Base-by-base conservation (phyloP, 2,888 invertebrate genomes). In the Perithous albicinctus region DNA sequence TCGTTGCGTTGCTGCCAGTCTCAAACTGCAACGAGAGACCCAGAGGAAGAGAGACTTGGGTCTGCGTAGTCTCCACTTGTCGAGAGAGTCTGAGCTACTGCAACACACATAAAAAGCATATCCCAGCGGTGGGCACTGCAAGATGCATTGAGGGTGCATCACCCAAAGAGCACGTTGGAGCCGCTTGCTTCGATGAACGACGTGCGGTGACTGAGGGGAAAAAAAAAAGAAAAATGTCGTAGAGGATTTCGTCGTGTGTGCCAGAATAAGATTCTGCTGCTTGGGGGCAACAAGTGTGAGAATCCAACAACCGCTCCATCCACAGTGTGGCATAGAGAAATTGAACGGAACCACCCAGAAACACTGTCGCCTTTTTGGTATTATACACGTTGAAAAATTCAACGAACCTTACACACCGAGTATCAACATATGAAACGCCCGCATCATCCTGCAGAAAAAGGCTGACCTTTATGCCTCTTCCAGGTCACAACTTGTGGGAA, bases 201-300 rank as follows among this genome's bases (percentile, higher is more conserved):
- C 70, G 59, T 18, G 20, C 61, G 41, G 51, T 2, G 32, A 48
- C 26, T 46, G 80, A 41, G 69, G 75, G 70, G 80, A 35, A 12
- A 18, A 20, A 20, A 26, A n/a, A n/a, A n/a, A n/a, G n/a, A n/a
- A n/a, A n/a, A n/a, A 10, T 5, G 48, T 2, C 20, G 63, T 2
- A 32, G 32, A 35, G 64, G 15, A 70, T 32, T 48, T 59, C 46
- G 56, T 75, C 35, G 56, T 12, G 15, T 20, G 43, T 64, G 69
- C 74, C 35, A 26, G 23, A 66, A 46, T n/a, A n/a, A n/a, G n/a
- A n/a, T n/a, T 72, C 66, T 56, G 10, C 38, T 32, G 70, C 56
- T 12, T 35, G 15, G 56, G 20, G 35, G 82, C 85, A 85, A 83
- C 85, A 85, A 85, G 85, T 85, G 83, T 84, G 85, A 85, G 85